Base-by-base conservation (phyloP, 1,140 invertebrate species). In the Hyles euphorbiae region DNA sequence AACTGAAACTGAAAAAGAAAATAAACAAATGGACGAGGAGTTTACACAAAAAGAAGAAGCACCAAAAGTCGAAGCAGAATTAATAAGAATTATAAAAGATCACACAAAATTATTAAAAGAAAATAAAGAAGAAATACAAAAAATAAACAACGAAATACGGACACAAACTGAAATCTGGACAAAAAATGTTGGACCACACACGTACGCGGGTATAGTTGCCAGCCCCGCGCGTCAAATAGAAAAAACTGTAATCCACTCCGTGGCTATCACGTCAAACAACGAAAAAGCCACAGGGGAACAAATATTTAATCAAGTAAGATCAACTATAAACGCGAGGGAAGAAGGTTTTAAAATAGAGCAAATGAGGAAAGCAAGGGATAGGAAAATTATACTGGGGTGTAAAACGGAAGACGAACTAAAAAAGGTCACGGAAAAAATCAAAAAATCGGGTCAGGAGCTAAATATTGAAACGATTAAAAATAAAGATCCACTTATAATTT, bases 351-450 rank as follows among this genome's bases (percentile, higher is more conserved):
- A 45, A 51, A 12, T 63, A 9, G 61, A 62, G 1, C 55, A 40
- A n/a, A 47, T 64, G 0, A 58, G 61, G 11, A 68, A 64, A 12
- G 59, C 53, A 1, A 68, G 58, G 36, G 61, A 64, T 12, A 43
- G 49, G 10, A 68, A 65, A 54, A 55, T 68, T 3, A 58, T 68
- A 32, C 22, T 68, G 44, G 56, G 61, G 0, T 68, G 58, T 52
- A 49, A 12, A 7, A 58, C 54, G 9, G 47, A 46, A 11, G 50
- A 56, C 46, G 61, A 60, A 47, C 32, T 22, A 34, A 34, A 56
- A 5, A 58, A 54, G 52, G 10, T 58, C 32, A 49, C 34, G 5
- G 48, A 60, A 9, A 11, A 43, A 45, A 12, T 60, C 0, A 34
- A 53, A 40, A 47, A 59, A 36, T 12, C 7, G 3, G 34, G 43